Evolutionary conservation across 2,113 vertebrate genomes (phyloP), one percentile per base, ranked within the genome.

Genomic region (Cynopterus brachyotis): DNA sequence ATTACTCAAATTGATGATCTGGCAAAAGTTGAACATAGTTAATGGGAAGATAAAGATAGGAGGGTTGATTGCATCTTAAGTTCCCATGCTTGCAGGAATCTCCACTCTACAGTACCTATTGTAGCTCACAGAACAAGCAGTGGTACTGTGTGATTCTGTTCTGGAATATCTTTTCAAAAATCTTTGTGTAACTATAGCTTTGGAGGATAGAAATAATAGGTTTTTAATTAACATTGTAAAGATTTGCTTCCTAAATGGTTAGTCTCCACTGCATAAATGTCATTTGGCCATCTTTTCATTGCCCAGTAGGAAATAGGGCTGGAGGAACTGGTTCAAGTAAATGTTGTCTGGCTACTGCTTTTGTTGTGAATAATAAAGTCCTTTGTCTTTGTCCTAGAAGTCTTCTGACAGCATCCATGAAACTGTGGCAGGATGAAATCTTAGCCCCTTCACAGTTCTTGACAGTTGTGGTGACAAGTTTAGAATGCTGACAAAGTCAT

Each of bases 1-100:
- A 92, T 35, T 79, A 45, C 40, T 95, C 67, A 76, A 96, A 86
- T 3, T 67, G 28, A 93, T 70, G 57, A 91, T 78, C 47, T 55
- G 62, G 73, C 79, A 45, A 89, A 94, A 93, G 19, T 3, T 40
- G 42, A 86, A 45, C 64, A 42, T 85, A 15, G 35, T 81, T 91
- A 84, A 91, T 62, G 42, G 59, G n/a, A 66, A 82, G n/a, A 76
- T 28, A n/a, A 96, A 83, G 17, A 80, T 1, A 60, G 26, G 80
- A 60, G 15, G 1, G 19, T 28, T 79, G 42, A 37, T 55, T 59
- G 94, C 69, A 72, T 35, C n/a, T 91, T 94, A 79, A 66, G 40
- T 62, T 95, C n/a, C 26, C 24, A 75, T 3, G 40, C 57, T 86
- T 72, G 5, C 9, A 91, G 26, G 32, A 87, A 87, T 67, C 30